Conservation (phyloP, 2,888 invertebrate genomes). For the Habrosyne pyritoides region DNA sequence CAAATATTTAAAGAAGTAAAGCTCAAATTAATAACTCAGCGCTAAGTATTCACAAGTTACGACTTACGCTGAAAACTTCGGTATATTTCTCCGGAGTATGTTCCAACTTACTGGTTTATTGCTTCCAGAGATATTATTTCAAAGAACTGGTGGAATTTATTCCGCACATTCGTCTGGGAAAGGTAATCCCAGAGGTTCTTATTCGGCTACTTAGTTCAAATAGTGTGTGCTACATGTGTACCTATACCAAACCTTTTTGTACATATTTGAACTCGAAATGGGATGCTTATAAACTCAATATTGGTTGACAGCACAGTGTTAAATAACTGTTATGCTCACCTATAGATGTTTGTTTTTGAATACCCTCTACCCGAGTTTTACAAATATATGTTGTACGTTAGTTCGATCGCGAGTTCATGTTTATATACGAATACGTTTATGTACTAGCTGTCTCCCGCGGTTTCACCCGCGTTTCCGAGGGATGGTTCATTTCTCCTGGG, state of each 20-base stretch:
- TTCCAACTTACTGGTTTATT: slow-evolving; percentile 80
- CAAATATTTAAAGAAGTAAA: slow-evolving; percentile 39
- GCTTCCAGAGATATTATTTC: slow-evolving; percentile 79
- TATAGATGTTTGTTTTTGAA: slow-evolving; percentile 9
- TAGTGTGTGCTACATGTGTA: slow-evolving; percentile 48
- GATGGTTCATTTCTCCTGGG: no score
- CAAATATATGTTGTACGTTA: no score
- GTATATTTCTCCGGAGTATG: slow-evolving; percentile 71
- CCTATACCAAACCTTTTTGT: slow-evolving; percentile 43
- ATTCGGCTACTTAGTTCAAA: slow-evolving; percentile 74
- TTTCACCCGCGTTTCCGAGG: no score
- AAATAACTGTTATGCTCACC: neutral
- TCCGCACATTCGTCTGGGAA: slow-evolving; percentile 66
- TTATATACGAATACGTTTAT: no score
- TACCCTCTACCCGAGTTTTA: neutral
- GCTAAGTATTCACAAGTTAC: slow-evolving; percentile 61
- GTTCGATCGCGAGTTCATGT: no score
- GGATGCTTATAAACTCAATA: slow-evolving; percentile 23
- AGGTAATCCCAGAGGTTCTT: slow-evolving; percentile 73
- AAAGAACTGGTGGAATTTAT: slow-evolving; percentile 77
- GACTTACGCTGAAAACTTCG: slow-evolving; percentile 70
- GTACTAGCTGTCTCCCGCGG: no score
- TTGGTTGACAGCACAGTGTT: neutral
- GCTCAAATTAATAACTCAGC: slow-evolving; percentile 55
- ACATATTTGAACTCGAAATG: slow-evolving; percentile 27